These are phyloP conservation scores for Diplolepis rosae DNA, from an alignment of 2,888 invertebrate species.

Conservation along the genomic window DNA sequence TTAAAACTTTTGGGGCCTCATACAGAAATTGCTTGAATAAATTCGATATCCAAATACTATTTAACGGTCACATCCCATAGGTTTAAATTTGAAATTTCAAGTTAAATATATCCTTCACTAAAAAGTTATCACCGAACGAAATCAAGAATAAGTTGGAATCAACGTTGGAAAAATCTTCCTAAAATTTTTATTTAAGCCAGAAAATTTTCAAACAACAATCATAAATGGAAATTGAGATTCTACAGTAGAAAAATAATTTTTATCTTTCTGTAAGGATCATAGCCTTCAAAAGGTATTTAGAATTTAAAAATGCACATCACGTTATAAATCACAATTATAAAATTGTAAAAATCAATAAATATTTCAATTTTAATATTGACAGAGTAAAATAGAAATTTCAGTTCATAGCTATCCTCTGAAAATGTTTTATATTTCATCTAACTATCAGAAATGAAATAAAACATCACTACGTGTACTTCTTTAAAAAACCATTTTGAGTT, in stretches of 20 bases:
- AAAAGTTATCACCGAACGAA: no score
- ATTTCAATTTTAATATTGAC: neutral
- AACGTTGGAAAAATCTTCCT: no score
- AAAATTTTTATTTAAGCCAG: no score
- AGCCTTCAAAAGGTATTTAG: slow-evolving; percentile 14
- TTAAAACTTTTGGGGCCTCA: no score
- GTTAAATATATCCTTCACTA: no score
- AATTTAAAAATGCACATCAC: neutral
- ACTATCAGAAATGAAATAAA: neutral
- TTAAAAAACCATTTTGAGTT: neutral
- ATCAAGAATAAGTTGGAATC: no score
- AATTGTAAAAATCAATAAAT: neutral
- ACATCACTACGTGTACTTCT: neutral
- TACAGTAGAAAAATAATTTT: neutral
- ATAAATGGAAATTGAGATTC: neutral
- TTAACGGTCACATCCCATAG: no score
- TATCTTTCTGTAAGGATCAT: neutral
- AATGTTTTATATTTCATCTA: neutral
- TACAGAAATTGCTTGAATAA: no score
- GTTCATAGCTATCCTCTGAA: neutral
- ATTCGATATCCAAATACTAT: no score
- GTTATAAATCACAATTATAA: neutral
- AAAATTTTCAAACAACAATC: no score
- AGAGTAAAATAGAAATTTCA: neutral
- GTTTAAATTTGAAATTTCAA: no score